Conservation (phyloP, 2,888 invertebrate species). For the Cylloceria caligata region DNA sequence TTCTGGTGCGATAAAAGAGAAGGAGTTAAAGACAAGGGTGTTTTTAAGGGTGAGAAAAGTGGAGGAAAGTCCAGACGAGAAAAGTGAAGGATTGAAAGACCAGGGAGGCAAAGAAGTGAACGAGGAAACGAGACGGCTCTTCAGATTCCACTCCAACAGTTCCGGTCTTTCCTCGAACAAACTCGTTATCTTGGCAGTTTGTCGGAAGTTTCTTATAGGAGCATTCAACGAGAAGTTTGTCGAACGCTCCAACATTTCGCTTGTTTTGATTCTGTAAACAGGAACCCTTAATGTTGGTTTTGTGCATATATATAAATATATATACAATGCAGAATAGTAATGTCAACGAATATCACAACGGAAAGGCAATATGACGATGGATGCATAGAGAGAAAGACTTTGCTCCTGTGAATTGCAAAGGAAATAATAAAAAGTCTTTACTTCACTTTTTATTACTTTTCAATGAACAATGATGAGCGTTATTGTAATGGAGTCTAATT, state of each 20-base stretch:
- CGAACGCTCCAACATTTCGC: slow-evolving; percentile 26
- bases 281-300: slow-evolving; percentile 3
- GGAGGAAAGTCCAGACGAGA: slow-evolving; percentile 21
- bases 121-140: slow-evolving; percentile 30
- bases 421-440: not conserved
- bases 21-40: slow-evolving; percentile 17
- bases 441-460: not conserved
- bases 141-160: slow-evolving; percentile 51
- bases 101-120: slow-evolving; percentile 23
- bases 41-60: slow-evolving; percentile 25
- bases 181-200: slow-evolving; percentile 20
- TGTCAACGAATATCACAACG: not conserved
- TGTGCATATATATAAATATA: slow-evolving; percentile 17
- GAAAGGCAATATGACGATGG: not conserved
- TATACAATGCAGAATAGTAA: not conserved
- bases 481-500: not conserved
- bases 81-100: slow-evolving; percentile 50
- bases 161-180: slow-evolving; percentile 23
- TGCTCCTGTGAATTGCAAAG: not conserved
- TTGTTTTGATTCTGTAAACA: slow-evolving; percentile 55
- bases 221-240: slow-evolving; percentile 48
- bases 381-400: not conserved
- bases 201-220: slow-evolving; percentile 22
- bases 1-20: not conserved
- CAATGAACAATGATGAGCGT: not conserved